Evolutionary conservation across 1,140 invertebrate species (phyloP).

Genomic region (Goniozus legneri): DNA sequence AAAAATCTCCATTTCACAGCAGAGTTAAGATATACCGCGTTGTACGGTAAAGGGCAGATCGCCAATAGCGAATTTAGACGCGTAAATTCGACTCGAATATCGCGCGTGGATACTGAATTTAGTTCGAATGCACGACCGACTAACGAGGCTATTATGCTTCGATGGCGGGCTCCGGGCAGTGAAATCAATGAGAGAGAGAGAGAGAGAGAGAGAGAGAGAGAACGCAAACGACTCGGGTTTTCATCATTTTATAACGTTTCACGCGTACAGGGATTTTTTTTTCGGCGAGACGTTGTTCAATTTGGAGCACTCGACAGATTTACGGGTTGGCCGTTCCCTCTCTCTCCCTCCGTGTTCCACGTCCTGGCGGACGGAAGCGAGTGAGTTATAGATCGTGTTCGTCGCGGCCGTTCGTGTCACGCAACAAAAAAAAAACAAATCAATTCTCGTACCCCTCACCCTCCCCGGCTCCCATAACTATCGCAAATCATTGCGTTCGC

Average conservation of each 20-base stretch:
- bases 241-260: slow-evolving; percentile 5
- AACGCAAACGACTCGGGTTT: slow-evolving; percentile 10
- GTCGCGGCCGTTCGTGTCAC: no score
- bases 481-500: no score
- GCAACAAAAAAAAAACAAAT: no score
- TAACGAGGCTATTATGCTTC: slow-evolving; percentile 31
- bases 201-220: slow-evolving; percentile 4
- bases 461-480: no score
- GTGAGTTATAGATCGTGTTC: slow-evolving; percentile 26
- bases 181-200: slow-evolving; percentile 17
- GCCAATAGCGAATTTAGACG: no score
- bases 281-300: slow-evolving; percentile 20
- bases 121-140: slow-evolving; percentile 19
- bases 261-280: slow-evolving; percentile 12
- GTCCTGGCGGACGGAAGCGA: slow-evolving; percentile 1
- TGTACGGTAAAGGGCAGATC: no score
- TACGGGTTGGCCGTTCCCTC: slow-evolving; percentile 11
- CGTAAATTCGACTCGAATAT: slow-evolving; percentile 31
- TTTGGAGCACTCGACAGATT: slow-evolving; percentile 21
- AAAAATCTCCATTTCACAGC: no score
- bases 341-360: slow-evolving; percentile 7
- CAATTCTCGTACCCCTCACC: no score
- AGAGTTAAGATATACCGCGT: no score
- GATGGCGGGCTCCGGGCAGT: slow-evolving; percentile 18
- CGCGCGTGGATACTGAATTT: no score